Evolutionary conservation across 1,140 invertebrate species (phyloP), one percentile per base, ranked within the genome.

Genomic region (Drosophila kohkoa): DNA sequence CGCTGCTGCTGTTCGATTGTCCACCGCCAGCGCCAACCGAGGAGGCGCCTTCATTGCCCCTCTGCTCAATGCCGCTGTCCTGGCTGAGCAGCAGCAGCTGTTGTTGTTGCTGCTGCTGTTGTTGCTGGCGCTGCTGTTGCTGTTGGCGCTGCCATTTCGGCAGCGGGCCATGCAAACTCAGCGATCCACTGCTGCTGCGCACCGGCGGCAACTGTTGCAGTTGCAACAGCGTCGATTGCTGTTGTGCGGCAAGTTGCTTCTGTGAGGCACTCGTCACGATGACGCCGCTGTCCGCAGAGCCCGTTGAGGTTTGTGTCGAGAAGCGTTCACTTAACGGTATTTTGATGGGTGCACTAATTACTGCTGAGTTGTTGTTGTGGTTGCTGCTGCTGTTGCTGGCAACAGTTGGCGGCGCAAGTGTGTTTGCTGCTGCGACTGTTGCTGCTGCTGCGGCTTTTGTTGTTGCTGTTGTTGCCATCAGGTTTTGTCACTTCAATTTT

Each of bases 51-150:
- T 48, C 46, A n/a, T 43, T 55, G 48, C 78, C 52, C 46, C 83
- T 60, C 65, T 87, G 86, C 46, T 92, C 91, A 7, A 92, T 92
- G 46, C 91, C 91, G 15, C 90, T 92, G 58, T 92, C 91, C 55
- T 92, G 91, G 25, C 91, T 92, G 11, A 92, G 77, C 16, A 92
- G 74, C 48, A 88, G 67, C 13, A 60, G 72, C 70, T 87, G 74
- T 5, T 70, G 69, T 46, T 82, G 62, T 46, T 79, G 65, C 45
- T 79, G 58, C 59, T 74, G 60, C 35, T 86, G 62, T 30, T 80
- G 64, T 52, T 67, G 57, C 54, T 75, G 60, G 11, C 75, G 63
- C 55, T 85, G 75, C n/a, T 82, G 87, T 28, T 85, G 75, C n/a
- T 82, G 87, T 32, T 90, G 70, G 16, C 79, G 64, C 6, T 82